phyloP scores from a whole-genome alignment of 1,140 invertebrate genomes.

The Radopholus similis region DNA sequence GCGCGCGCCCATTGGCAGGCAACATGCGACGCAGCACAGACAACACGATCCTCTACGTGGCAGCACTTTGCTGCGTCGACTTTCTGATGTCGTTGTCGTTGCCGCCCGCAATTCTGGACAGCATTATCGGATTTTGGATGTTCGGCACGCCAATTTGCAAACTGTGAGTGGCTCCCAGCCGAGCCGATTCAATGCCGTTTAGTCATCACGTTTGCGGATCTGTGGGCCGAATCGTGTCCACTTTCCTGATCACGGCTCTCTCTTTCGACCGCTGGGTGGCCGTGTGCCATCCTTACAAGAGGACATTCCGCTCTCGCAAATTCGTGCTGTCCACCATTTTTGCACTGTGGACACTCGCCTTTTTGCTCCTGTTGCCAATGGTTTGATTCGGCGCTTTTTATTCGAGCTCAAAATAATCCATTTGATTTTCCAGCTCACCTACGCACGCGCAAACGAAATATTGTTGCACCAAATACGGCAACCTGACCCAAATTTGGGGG shows the following conservation, averaged over 20 bases:
- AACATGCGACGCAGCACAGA: conserved; percentile 31
- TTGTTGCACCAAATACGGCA: conserved; percentile 45
- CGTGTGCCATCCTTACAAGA: conserved; percentile 62
- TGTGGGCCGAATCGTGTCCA: conserved; percentile 60
- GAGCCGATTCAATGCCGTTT: conserved; percentile 3
- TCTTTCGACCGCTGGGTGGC: conserved; percentile 63
- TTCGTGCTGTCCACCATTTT: conserved; percentile 36
- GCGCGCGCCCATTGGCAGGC: background rate
- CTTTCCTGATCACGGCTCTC: conserved; percentile 64
- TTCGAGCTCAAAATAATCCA: too few relatives aligned
- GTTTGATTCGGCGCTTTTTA: too few relatives aligned
- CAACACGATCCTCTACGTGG: conserved; percentile 56
- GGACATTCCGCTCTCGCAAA: conserved; percentile 35
- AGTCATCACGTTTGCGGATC: conserved; percentile 53
- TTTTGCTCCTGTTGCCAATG: conserved; percentile 56
- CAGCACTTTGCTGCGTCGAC: conserved; percentile 54
- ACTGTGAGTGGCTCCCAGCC: conserved; percentile 10
- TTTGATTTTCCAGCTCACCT: too few relatives aligned
- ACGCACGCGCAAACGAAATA: conserved; percentile 55
- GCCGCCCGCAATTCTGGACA: conserved; percentile 59
- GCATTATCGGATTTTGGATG: conserved; percentile 58
- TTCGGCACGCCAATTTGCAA: conserved; percentile 56
- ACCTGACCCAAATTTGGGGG: conserved; percentile 14
- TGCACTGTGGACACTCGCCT: conserved; percentile 51
- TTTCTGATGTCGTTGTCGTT: conserved; percentile 56